phyloP scores from a whole-genome alignment of 2,888 invertebrate species.

The Anoncus sp. region DNA sequence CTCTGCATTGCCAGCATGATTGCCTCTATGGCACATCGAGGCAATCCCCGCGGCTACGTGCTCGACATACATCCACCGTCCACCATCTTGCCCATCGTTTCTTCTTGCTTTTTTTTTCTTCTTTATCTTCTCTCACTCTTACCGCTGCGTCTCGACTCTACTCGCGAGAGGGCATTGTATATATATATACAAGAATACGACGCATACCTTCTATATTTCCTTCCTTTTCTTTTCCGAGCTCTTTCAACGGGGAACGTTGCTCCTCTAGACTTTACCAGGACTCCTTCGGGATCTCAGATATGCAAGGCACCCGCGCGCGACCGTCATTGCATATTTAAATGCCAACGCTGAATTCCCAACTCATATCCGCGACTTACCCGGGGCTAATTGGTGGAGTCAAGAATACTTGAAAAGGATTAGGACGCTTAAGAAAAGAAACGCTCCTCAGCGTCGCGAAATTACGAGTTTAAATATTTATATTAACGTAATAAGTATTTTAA shows the following conservation, averaged over 20 bases:
- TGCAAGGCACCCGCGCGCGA: slow-evolving; percentile 72
- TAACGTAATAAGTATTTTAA: slow-evolving; percentile 17
- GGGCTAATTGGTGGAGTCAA: slow-evolving; percentile 76
- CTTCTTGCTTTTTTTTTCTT: slow-evolving; percentile 65
- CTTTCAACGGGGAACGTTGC: slow-evolving; percentile 41
- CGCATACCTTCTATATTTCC: slow-evolving; percentile 56
- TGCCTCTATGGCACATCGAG: slow-evolving; percentile 83
- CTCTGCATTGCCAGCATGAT: slow-evolving; percentile 82
- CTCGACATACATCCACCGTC: slow-evolving; percentile 82
- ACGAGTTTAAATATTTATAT: slow-evolving; percentile 18
- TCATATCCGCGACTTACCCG: slow-evolving; percentile 66
- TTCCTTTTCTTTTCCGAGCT: slow-evolving; percentile 61
- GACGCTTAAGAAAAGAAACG: slow-evolving; percentile 59
- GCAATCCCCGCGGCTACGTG: slow-evolving; percentile 83
- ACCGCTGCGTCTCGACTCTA: slow-evolving; percentile 44
- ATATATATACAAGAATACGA: slow-evolving; percentile 23
- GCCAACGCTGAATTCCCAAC: slow-evolving; percentile 71
- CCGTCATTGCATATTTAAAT: slow-evolving; percentile 77
- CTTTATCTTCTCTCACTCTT: slow-evolving; percentile 47
- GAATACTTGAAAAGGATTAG: slow-evolving; percentile 66
- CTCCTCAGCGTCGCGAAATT: slow-evolving; percentile 34
- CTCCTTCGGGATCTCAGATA: slow-evolving; percentile 75
- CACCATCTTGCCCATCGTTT: slow-evolving; percentile 73
- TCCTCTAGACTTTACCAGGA: slow-evolving; percentile 58
- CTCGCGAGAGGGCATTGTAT: slow-evolving; percentile 40